A percentile compares a stretch with the other conserved stretches of the same genome.
These are phyloP conservation scores for Allophyes oxyacanthae DNA, from an alignment of 2,888 invertebrate species.

Conservation along the genomic window DNA sequence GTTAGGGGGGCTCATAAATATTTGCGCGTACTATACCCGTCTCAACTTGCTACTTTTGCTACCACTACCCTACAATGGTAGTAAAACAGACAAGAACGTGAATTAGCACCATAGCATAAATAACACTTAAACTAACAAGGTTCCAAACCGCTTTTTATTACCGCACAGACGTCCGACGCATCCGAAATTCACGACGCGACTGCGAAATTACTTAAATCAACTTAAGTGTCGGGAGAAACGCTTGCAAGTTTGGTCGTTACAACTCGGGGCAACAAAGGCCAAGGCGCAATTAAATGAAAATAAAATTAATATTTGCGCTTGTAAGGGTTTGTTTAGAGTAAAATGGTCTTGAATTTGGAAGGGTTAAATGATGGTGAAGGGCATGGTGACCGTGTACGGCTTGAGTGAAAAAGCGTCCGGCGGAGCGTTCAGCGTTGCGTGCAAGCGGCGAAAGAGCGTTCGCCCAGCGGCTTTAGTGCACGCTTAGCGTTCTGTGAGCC, in stretches of 20 bases:
- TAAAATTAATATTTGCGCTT: conserved; percentile 45
- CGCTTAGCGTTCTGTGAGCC: no score
- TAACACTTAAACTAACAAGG: conserved; percentile 37
- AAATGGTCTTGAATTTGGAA: conserved; percentile 19
- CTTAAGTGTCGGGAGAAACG: conserved; percentile 33
- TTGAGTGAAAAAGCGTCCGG: no score
- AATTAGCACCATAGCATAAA: conserved; percentile 13
- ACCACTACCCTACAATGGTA: no score
- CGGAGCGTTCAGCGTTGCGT: no score
- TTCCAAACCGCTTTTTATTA: conserved; percentile 23
- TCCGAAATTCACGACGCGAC: conserved; percentile 40
- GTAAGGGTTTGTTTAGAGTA: conserved; percentile 25
- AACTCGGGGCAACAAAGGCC: conserved; percentile 33
- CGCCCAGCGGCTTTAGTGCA: no score
- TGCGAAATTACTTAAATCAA: conserved; percentile 47
- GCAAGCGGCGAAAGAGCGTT: no score
- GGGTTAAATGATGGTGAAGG: no score
- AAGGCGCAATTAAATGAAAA: conserved; percentile 41
- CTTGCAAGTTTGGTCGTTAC: conserved; percentile 42
- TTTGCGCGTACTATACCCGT: no score
- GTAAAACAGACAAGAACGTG: no score
- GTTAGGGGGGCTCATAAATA: no score
- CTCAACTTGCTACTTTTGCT: no score
- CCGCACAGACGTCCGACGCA: conserved; percentile 27
- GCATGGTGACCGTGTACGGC: conserved; percentile 2